These are phyloP conservation scores for Hirtodrosophila trivittata DNA, from an alignment of 2,888 invertebrate genomes.

Conservation along the genomic window DNA sequence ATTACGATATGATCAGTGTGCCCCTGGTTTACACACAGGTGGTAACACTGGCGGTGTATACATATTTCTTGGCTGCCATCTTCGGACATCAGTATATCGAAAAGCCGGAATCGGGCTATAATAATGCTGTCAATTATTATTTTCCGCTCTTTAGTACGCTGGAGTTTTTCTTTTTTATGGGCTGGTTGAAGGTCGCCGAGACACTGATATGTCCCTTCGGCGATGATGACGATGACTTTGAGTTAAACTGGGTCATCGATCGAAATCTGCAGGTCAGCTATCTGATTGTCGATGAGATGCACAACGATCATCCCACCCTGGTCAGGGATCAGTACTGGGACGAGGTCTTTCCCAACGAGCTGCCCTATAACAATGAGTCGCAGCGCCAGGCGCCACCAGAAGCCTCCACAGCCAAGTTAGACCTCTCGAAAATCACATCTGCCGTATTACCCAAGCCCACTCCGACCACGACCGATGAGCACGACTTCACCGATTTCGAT, in stretches of 20 bases:
- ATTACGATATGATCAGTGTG: conserved; percentile 89
- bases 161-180: conserved; percentile 94
- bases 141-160: conserved; percentile 94
- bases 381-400: conserved; percentile 92
- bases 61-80: conserved; percentile 93
- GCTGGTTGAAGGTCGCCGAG: conserved; percentile 96
- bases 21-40: conserved; percentile 94
- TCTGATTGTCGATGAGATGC: conserved; percentile 96
- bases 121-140: conserved; percentile 90
- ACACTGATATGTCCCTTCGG: conserved; percentile 95
- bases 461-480: conserved; percentile 9
- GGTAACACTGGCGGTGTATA: conserved; percentile 94
- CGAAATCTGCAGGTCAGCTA: conserved; percentile 92
- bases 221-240: conserved; percentile 95
- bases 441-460: conserved; percentile 7
- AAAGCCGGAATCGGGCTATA: conserved; percentile 81
- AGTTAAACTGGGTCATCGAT: conserved; percentile 82
- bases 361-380: conserved; percentile 90
- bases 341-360: conserved; percentile 91
- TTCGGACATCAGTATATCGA: conserved; percentile 94
- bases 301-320: conserved; percentile 94
- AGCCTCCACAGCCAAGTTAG: conserved; percentile 92
- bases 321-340: conserved; percentile 96
- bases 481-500: conserved; percentile 38
- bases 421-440: conserved; percentile 70